Base-by-base conservation (phyloP, 2,797 vertebrate genomes). In the Cryptoprocta ferox region DNA sequence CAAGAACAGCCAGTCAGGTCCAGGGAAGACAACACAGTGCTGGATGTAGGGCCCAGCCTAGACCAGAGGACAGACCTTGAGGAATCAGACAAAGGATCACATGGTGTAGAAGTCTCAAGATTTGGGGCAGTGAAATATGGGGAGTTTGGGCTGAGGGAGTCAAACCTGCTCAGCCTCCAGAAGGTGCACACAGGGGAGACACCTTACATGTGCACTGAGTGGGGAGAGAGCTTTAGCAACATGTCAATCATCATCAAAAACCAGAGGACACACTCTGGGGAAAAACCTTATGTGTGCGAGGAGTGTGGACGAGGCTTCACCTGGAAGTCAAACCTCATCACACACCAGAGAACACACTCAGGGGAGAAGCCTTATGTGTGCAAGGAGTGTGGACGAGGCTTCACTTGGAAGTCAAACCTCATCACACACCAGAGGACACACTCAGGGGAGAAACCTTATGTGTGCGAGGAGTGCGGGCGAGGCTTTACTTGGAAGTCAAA, bases 311-410 rank as follows among this genome's bases (percentile, higher is more conserved):
- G 35, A 84, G 80, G 42, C 71, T 93, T 96, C 71, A 85, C 80
- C 32, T 96, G 86, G 80, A 93, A 90, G 37, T 94, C 95, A 75
- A 86, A 93, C 66, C 84, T 86, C 10, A n/a, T 59, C 65, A 86
- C 87, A 37, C 73, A 95, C 37, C 86, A 93, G 80, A 85, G 79
- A 65, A 82, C 90, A 76, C 89, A 88, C 39, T 91, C 48, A 39
- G 92, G 95, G n/a, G 88, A 91, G 75, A 94, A 91, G 39, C 88
- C 88, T 11, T 76, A 76, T 30, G 50, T 79, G 70, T 96, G 92
- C 42, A 95, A 94, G 18, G 95, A 94, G 63, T 97, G 86, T 73
- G 93, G 84, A n/a, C 94, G 63, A 88, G 53, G 80, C 48, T 98
- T 98, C 86, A 79, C 78, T 7, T 89, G 84, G 89, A 88, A 92